These are phyloP conservation scores for Gouania willdenowi DNA, from an alignment of 2,797 vertebrate species.

Conservation along the genomic window DNA sequence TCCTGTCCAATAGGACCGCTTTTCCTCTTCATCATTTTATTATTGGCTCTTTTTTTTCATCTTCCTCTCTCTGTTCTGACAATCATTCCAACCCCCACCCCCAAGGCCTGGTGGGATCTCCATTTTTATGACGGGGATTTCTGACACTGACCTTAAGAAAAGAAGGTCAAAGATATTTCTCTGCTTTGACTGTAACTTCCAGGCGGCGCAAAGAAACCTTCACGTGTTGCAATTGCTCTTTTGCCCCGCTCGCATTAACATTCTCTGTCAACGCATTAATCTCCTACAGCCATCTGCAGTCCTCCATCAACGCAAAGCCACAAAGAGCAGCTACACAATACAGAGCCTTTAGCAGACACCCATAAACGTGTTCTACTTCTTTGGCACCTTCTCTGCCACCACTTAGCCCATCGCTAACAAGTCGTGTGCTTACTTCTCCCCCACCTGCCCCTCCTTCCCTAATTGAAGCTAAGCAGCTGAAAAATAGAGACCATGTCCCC, in stretches of 20 bases:
- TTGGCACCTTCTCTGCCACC: constrained; percentile 34
- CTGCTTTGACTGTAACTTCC: constrained; percentile 41
- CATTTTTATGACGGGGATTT: constrained; percentile 1
- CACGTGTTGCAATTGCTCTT: constrained; percentile 25
- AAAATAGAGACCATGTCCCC: constrained; percentile 55
- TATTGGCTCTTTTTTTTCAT: constrained; percentile 52
- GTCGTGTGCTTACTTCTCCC: constrained; percentile 1
- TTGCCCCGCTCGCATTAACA: constrained; percentile 37
- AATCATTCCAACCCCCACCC: neutral
- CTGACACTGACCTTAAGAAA: constrained; percentile 36
- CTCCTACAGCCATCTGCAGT: constrained; percentile 50
- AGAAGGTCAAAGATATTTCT: constrained; percentile 28
- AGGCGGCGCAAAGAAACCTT: constrained; percentile 2
- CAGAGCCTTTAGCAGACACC: constrained; percentile 56
- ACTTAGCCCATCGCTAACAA: constrained; percentile 51
- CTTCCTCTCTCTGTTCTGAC: neutral
- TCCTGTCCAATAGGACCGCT: constrained; percentile 67
- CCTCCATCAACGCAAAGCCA: constrained; percentile 52
- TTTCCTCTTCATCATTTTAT: constrained; percentile 48
- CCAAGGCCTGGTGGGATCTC: constrained; percentile 44
- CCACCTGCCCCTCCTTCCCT: neutral
- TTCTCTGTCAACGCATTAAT: constrained; percentile 56
- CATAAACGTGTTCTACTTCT: constrained; percentile 45
- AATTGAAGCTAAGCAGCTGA: constrained; percentile 71
- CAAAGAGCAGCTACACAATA: constrained; percentile 53